Base-by-base conservation (phyloP, 2,888 invertebrate species). In the Eumacrocentrus americanus region DNA sequence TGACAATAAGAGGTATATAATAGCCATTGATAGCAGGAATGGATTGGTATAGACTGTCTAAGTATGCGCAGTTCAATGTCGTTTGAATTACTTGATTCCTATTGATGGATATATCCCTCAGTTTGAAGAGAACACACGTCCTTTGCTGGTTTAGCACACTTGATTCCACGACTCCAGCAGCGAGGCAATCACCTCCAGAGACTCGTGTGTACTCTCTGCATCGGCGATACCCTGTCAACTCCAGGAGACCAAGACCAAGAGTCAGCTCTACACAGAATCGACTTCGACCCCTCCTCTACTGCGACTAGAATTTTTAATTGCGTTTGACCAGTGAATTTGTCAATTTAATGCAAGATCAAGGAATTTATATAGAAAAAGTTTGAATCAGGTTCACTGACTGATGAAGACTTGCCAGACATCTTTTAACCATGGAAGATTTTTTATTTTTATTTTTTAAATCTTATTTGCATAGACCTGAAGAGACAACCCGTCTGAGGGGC, bases 151-250 rank as follows among this genome's bases (percentile, higher is more conserved):
- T 54, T 58, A 44, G 50, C 35, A 42, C n/a, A n/a, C n/a, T n/a
- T n/a, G n/a, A n/a, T n/a, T 48, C 35, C 54, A 46, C 25, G 34
- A 46, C 35, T 35, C 29, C 40, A 52, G 42, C 18, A 56, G 37
- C 29, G 55, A 50, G 48, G 20, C 47, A 35, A 34, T 48, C 44
- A 42, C 40, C 54, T 50, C n/a, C 55, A 44, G 56, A 51, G 51
- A 34, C 48, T 60, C 50, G 35, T 53, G 25, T 59, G 55, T 63
- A 56, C 59, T 57, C 52, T 54, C 60, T 48, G 62, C 60, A 63
- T 64, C 65, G 38, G 60, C 63, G 58, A 63, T 64, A 63, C 60
- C 64, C 47, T 66, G 66, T 68, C 66, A 62, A 67, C 67, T 44
- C 59, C 64, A 65, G 65, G 59, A 52, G 62, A 61, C 62, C 60